Evolutionary conservation across 2,797 vertebrate genomes (phyloP), one percentile per base, ranked within the genome.

Genomic region (Scleropages formosus): DNA sequence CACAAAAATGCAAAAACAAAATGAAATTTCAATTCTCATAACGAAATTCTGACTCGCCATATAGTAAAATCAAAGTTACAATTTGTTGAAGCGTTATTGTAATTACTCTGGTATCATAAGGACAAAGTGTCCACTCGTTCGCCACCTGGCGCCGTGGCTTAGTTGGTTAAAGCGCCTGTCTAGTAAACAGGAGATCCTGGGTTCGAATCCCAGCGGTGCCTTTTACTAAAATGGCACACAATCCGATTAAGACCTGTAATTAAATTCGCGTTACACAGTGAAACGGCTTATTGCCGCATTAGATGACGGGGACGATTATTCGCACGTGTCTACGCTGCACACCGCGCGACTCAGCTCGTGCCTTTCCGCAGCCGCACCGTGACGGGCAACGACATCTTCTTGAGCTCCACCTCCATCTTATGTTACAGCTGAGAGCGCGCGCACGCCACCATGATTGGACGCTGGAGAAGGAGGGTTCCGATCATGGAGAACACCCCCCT

Each of bases 391-490:
- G 13, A n/a, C 74, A 75, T 24, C 49, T 47, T 20, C 4, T 39
- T 39, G 31, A 39, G 82, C 84, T 77, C 80, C 67, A 73, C 62
- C 77, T 78, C 75, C 0, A 78, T 59, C 78, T 85, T 79, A 59
- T 47, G 39, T 69, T 73, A 47, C 74, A 80, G 82, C 82, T 49
- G 75, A 84, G 75, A 61, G 80, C 78, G 73, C 82, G 82, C 8
- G 22, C 77, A 59, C 81, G 86, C 76, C 0, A 16, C 61, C 80
- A 78, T 77, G 85, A 85, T 87, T 89, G 87, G 89, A 77, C 80
- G 77, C 81, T 27, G 67, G 59, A 84, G 88, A 76, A 87, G 90
- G 88, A 83, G 88, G 86, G 66, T 81, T 83, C 73, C 74, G 10
- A 53, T n/a, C 58, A 49, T 3, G n/a, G 56, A 47, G 72, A 75